Conservation (phyloP, 2,888 invertebrate species). For the Tetranychus truncatus region DNA sequence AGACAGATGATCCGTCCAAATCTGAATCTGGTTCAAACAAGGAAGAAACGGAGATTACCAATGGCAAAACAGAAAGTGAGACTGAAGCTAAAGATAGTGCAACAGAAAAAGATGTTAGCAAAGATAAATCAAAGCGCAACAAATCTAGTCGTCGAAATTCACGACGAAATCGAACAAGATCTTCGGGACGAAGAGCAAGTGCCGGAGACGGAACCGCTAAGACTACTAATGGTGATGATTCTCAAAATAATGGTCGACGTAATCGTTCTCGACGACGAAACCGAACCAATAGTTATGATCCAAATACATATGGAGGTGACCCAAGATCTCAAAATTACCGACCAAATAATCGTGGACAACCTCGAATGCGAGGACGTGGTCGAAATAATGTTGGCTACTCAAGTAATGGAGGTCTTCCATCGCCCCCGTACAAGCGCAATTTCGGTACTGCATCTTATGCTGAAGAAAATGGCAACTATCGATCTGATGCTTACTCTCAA, state of each 20-base stretch:
- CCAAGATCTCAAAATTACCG: not conserved
- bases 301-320: not conserved
- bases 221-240: not conserved
- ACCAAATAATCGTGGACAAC: slow-evolving; percentile 8
- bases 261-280: slow-evolving; percentile 10
- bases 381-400: not conserved
- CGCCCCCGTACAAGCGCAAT: slow-evolving; percentile 3
- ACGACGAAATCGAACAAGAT: slow-evolving; percentile 6
- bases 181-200: slow-evolving; percentile 1
- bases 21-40: not conserved
- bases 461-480: not conserved
- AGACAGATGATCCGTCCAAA: not conserved
- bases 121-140: not conserved
- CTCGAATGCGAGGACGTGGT: not conserved
- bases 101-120: not conserved
- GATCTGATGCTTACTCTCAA: slow-evolving; percentile 1
- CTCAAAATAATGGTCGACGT: slow-evolving; percentile 2
- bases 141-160: not conserved
- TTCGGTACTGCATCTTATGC: not conserved
- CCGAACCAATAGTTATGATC: slow-evolving; percentile 6
- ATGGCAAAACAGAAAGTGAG: not conserved
- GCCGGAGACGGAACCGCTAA: not conserved
- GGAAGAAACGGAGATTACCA: not conserved
- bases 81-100: slow-evolving; percentile 6
- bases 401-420: slow-evolving; percentile 10